Base-by-base conservation (phyloP, 2,113 vertebrate species). In the Macquaria australasica region DNA sequence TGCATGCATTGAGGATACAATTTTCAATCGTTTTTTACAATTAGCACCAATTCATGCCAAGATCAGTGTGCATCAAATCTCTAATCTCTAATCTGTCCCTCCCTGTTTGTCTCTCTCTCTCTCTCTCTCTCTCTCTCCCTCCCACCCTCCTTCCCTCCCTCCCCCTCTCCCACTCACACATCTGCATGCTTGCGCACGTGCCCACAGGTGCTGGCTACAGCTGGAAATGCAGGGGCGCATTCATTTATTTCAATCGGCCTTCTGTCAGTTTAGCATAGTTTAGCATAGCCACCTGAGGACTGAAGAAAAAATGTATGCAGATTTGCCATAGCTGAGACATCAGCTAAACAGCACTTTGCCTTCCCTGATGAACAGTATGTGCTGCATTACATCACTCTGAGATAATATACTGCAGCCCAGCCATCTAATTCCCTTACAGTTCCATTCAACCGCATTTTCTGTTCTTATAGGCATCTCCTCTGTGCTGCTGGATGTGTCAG, bases 211-310 rank as follows among this genome's bases (percentile, higher is more conserved):
- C 76, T 84, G 68, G 85, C 84, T 68, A 12, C 83, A 64, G 85
- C 87, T 67, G 37, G 88, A 87, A 89, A 88, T 59, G 76, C 79
- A 5, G 23, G 45, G 69, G 59, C 81, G 83, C 58, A 67, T 79
- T 89, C 83, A 91, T 93, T 90, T 90, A 91, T 92, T 93, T 91
- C 88, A 90, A 89, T 92, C 69, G 59, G 80, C 77, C 77, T 82
- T 87, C 81, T 92, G 92, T 90, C 89, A 86, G 75, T 88, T 91
- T 82, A 89, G 89, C 85, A 88, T 89, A 88, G 81, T 89, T 90
- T 91, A 91, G 86, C 84, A 84, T 84, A 83, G 60, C 81, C 79
- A 79, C 82, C 86, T 84, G 81, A 91, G 88, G 75, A 84, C 39
- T 77, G 70, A 69, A 74, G 71, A 56, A 81, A 82, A 87, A 72